These are phyloP conservation scores for Agrotis clavis DNA, from an alignment of 2,888 invertebrate genomes.

Conservation along the genomic window DNA sequence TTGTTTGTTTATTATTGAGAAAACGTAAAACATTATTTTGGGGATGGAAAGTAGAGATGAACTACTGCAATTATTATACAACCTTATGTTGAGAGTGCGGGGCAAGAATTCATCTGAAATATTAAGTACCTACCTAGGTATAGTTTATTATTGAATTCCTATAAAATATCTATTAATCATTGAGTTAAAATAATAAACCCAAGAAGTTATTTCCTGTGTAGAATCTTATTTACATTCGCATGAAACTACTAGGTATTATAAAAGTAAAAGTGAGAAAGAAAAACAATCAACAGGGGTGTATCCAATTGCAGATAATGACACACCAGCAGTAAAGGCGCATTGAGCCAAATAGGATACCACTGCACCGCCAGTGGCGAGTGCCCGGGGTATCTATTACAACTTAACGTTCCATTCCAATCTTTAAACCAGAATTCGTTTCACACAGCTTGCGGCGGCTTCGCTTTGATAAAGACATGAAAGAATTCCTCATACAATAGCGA, in stretches of 20 bases:
- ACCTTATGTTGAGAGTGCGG: neutral
- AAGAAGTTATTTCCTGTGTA: neutral
- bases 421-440: constrained; percentile 45
- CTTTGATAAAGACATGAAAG: constrained; percentile 35
- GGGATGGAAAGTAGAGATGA: neutral
- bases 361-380: constrained; percentile 18
- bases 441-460: constrained; percentile 32
- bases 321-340: constrained; percentile 40
- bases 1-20: constrained; percentile 28
- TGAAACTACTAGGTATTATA: neutral
- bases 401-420: constrained; percentile 50
- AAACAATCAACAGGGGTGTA: constrained; percentile 17
- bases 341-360: constrained; percentile 38
- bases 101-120: neutral
- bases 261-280: constrained; percentile 26
- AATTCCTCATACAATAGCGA: constrained; percentile 27
- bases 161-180: too few relatives aligned
- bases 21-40: constrained; percentile 12
- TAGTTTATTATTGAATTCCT: too few relatives aligned
- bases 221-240: neutral
- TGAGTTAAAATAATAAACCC: neutral
- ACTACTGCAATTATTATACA: neutral
- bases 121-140: too few relatives aligned
- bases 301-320: constrained; percentile 28
- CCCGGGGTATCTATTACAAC: constrained; percentile 50